phyloP scores from a whole-genome alignment of 2,888 invertebrate genomes.

The Orthosia gothica region DNA sequence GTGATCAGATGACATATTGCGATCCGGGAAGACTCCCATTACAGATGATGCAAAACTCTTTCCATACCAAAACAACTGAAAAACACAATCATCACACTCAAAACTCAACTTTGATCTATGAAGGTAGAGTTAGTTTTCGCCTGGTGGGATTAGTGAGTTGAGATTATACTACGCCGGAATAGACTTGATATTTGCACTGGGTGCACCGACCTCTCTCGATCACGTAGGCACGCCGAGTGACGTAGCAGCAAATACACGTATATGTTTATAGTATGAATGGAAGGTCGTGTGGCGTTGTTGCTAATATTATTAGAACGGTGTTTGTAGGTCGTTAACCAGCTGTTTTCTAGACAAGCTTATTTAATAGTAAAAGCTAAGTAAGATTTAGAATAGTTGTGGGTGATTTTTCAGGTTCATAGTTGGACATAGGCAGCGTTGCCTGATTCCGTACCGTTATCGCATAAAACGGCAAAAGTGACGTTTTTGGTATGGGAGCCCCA shows the following conservation, averaged over 20 bases:
- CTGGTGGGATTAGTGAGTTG: constrained; percentile 18
- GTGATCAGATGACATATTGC: constrained; percentile 77
- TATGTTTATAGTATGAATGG: constrained; percentile 49
- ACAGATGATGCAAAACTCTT: constrained; percentile 74
- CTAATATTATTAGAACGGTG: constrained; percentile 55
- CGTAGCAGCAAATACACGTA: constrained; percentile 48
- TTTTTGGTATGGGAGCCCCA: too few relatives aligned
- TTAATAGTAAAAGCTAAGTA: background rate
- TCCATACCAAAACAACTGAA: constrained; percentile 50
- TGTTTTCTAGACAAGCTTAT: constrained; percentile 1
- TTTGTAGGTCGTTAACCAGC: constrained; percentile 55
- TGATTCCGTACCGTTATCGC: too few relatives aligned
- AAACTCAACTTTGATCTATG: constrained; percentile 24
- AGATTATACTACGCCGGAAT: constrained; percentile 8
- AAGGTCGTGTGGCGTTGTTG: constrained; percentile 41
- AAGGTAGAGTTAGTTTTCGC: constrained; percentile 41
- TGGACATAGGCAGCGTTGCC: too few relatives aligned
- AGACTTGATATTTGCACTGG: constrained; percentile 81
- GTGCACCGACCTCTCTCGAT: constrained; percentile 81
- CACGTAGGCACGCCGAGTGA: constrained; percentile 67
- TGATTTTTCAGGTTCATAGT: too few relatives aligned
- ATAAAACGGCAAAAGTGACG: too few relatives aligned
- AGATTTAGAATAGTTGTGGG: background rate
- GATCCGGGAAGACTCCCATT: constrained; percentile 84
- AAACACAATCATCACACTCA: background rate